Base-by-base conservation (phyloP, 2,113 vertebrate genomes). In the Megaceryle maxima region DNA sequence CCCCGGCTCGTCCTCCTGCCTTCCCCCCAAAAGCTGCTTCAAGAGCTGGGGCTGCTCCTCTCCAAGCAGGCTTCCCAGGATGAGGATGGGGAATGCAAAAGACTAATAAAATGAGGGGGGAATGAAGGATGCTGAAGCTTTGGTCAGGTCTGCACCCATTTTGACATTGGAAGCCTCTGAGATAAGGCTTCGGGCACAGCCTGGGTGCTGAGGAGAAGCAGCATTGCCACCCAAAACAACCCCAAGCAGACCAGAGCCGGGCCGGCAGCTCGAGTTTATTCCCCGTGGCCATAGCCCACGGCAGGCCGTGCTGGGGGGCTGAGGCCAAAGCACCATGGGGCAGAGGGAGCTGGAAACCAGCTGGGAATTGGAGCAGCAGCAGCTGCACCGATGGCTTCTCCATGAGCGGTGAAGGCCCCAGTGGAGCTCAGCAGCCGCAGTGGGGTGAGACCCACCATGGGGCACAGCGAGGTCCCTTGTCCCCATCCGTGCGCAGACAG, bases 401-500 rank as follows among this genome's bases (percentile, higher is more conserved):
- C 33, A 16, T 1, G 0, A 9, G 1, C 0, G 0, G 51, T 28
- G 14, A 21, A 25, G 0, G 19, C 37, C 51, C 1, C 28, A 22
- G n/a, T 5, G 7, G 6, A 50, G 53, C 29, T 24, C 7, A 11
- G 70, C 28, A 11, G 37, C 31, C 1, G 13, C 28, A 1, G 44
- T 4, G 51, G 46, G n/a, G 31, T 0, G 1, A 66, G 64, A 18
- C 24, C 7, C 0, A 3, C 11, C 6, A 9, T 4, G 16, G 68
- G 44, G 48, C 24, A 20, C 13, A 5, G 21, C 9, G 1, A 41
- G n/a, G 39, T 50, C 3, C 37, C 15, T 10, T 5, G 33, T 12
- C 46, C 81, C 70, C 5, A 6, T 33, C 31, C 2, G 12, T 9
- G 63, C 31, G 39, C 60, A 9, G 44, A 21, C 0, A 4, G 5